Percentiles rank a stretch among this genome's conserved stretches.
Conservation (phyloP, 2,797 vertebrate species). For the Lindbergichthys nudifrons region DNA sequence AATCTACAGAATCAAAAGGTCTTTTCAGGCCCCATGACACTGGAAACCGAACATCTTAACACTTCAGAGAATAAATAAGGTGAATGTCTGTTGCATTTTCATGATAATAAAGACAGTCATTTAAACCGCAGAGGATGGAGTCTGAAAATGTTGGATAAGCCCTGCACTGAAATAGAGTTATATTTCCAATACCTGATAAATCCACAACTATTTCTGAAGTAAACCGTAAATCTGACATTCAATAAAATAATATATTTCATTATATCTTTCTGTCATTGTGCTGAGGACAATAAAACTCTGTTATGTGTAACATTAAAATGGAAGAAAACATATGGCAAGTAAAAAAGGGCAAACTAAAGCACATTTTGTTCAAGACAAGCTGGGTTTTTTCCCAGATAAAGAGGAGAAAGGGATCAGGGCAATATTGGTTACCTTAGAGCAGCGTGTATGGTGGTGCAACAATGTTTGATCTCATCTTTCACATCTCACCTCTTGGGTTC, state of each 20-base stretch:
- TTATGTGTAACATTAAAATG: too few species aligned
- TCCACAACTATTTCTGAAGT: background rate
- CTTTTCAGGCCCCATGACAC: background rate
- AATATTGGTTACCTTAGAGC: too few species aligned
- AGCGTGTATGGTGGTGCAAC: too few species aligned
- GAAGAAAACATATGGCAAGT: too few species aligned
- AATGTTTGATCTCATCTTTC: background rate
- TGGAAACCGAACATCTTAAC: background rate
- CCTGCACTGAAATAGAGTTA: background rate
- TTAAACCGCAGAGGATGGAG: background rate
- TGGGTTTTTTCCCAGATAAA: too few species aligned
- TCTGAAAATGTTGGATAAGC: too few species aligned
- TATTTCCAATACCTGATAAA: background rate
- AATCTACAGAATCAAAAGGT: slow-evolving; percentile 7
- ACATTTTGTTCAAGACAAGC: too few species aligned
- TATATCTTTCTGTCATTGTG: too few species aligned
- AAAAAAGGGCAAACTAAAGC: too few species aligned
- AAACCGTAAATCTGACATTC: background rate
- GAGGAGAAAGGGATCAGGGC: too few species aligned
- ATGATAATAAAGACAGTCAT: slow-evolving; percentile 2
- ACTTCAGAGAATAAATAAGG: slow-evolving; percentile 7
- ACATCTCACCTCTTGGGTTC: background rate
- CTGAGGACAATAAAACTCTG: too few species aligned
- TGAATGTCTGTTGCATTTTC: background rate
- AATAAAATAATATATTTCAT: background rate